Percentiles rank a stretch among this genome's conserved stretches.
Conservation (phyloP, 1,140 invertebrate genomes). For the Drosophila triauraria region DNA sequence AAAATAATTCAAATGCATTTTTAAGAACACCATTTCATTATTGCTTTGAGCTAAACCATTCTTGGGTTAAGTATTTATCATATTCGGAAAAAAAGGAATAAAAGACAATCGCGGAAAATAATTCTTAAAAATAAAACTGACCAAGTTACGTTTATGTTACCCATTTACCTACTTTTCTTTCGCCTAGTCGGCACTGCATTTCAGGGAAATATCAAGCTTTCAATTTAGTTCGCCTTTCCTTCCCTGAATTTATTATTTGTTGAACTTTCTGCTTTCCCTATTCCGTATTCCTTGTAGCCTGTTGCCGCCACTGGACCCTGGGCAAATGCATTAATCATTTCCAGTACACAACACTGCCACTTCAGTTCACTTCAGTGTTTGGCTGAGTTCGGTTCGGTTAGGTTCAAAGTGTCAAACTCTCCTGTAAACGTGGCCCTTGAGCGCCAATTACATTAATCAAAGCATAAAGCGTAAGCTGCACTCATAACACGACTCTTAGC, state of each 20-base stretch:
- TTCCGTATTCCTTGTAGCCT: slow-evolving; percentile 10
- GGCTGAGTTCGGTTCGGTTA: background rate
- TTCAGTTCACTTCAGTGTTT: slow-evolving; percentile 5
- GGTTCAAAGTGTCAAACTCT: slow-evolving; percentile 55
- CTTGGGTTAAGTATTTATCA: too few relatives aligned
- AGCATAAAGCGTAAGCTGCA: slow-evolving; percentile 55
- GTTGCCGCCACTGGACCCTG: slow-evolving; percentile 8
- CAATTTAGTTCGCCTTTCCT: slow-evolving; percentile 28
- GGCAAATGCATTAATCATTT: slow-evolving; percentile 68
- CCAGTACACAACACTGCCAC: slow-evolving; percentile 42
- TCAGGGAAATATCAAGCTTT: slow-evolving; percentile 41
- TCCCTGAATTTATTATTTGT: slow-evolving; percentile 1
- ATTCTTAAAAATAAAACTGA: background rate
- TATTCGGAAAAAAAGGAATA: too few relatives aligned
- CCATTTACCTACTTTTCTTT: background rate
- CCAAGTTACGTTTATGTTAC: background rate
- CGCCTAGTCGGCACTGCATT: slow-evolving; percentile 1
- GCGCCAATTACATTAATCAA: slow-evolving; percentile 79
- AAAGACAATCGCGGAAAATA: background rate
- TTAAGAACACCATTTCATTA: too few relatives aligned
- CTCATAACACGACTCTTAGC: slow-evolving; percentile 49
- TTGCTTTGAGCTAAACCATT: background rate
- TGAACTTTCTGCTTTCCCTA: slow-evolving; percentile 19
- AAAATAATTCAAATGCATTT: too few relatives aligned
- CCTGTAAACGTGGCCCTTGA: slow-evolving; percentile 36